Percentiles rank a stretch among this genome's conserved stretches.
Evolutionary conservation across 2,888 invertebrate genomes (phyloP).

Genomic region (Eugnorisma glareosa): DNA sequence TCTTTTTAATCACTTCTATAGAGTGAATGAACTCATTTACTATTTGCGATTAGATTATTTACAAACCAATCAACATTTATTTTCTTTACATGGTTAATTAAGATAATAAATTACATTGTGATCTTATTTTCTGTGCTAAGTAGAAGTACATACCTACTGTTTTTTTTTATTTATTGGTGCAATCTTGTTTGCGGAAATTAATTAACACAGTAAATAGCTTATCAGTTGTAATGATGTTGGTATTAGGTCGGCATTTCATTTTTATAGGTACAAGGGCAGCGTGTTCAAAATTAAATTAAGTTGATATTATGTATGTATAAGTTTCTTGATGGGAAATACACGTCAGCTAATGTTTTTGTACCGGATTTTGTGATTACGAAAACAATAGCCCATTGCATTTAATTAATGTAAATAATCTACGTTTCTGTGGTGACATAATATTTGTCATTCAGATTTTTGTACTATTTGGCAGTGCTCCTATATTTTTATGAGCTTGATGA

Average conservation of each 20-base stretch:
- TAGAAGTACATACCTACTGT: not conserved
- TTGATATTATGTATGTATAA: not conserved
- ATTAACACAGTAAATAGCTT: conserved; percentile 21
- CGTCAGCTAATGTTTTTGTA: conserved; percentile 16
- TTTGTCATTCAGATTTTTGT: conserved; percentile 16
- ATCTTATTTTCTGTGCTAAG: conserved; percentile 25
- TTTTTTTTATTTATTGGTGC: not conserved
- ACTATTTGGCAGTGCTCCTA: conserved; percentile 46
- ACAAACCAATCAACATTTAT: conserved; percentile 39
- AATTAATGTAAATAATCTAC: conserved; percentile 33
- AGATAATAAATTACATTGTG: conserved; percentile 41
- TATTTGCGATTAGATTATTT: conserved; percentile 15
- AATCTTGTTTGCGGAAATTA: conserved; percentile 23
- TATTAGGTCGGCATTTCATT: not conserved
- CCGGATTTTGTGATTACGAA: conserved; percentile 22
- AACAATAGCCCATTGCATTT: conserved; percentile 52
- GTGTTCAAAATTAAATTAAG: not conserved
- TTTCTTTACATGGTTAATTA: conserved; percentile 42
- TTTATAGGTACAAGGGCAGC: not conserved
- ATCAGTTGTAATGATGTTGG: not conserved
- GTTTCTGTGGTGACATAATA: conserved; percentile 19
- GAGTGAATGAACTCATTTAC: conserved; percentile 73
- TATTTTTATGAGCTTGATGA: conserved; percentile 13
- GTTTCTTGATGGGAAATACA: conserved; percentile 15
- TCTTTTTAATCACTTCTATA: conserved; percentile 46